Base-by-base conservation (phyloP, 2,113 vertebrate species). In the Hirundichthys speculiger region DNA sequence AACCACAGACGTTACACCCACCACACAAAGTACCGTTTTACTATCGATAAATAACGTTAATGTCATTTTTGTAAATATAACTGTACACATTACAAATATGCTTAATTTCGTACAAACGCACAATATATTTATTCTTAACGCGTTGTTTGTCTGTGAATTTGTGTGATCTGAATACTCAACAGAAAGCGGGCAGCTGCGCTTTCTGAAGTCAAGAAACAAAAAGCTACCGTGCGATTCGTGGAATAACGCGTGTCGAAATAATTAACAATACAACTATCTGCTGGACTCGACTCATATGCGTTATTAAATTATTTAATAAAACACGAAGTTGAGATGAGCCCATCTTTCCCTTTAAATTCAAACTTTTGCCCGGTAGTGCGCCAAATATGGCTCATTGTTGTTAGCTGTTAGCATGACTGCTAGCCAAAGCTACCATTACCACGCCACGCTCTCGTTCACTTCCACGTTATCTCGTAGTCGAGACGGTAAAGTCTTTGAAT, bases 381-480 rank as follows among this genome's bases (percentile, higher is more conserved):
- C 91, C 91, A 92, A 92, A 92, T 69, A 69, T 60, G 77, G 66
- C 52, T 87, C 75, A 89, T 91, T 91, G 90, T 91, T 91, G 85
- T 91, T 91, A 91, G 90, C 86, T 27, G 47, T 86, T 91, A 87
- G 85, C 86, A 86, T 67, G 80, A 80, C 80, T 77, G 85, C 85
- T 90, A 85, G 81, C 88, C 51, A 50, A 54, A 13, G 13, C 48
- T 64, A 85, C 63, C 77, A 50, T 22, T 16, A 83, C 89, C 90
- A 88, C 88, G 90, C 90, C 89, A 90, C 89, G 90, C 90, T 88
- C 87, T 85, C 77, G 61, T 78, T 79, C 75, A 83, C 87, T 84
- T 89, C 80, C 91, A 91, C 85, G 87, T 82, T 88, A 84, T 81
- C 77, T 90, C 80, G 86, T 93, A 91, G 93, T 93, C 87, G 86